Conservation (phyloP, 1,140 invertebrate genomes). For the Melanaphis sacchari region DNA sequence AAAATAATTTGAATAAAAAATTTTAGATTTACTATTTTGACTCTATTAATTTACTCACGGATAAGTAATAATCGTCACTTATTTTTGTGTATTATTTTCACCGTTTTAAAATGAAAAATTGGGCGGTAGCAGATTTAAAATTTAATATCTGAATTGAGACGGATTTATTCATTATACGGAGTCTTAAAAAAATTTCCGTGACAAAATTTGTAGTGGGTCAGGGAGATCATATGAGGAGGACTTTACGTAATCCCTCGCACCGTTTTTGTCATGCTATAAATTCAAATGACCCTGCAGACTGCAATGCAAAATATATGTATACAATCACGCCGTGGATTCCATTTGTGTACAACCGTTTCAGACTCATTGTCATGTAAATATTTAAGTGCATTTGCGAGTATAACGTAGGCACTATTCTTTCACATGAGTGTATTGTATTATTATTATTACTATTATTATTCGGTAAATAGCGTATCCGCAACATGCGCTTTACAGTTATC, state of each 20-base stretch:
- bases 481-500: background rate
- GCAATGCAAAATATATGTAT: background rate
- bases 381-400: background rate
- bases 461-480: background rate
- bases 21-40: background rate
- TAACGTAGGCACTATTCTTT: background rate
- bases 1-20: background rate
- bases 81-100: background rate
- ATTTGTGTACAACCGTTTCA: background rate
- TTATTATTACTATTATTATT: background rate
- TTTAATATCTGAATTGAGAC: background rate
- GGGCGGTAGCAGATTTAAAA: background rate
- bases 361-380: slow-evolving; percentile 30
- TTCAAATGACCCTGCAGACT: background rate
- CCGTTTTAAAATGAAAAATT: background rate
- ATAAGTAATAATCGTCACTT: background rate
- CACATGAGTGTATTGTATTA: background rate
- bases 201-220: background rate
- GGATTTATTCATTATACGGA: background rate
- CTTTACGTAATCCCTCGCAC: background rate
- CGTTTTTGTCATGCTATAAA: background rate
- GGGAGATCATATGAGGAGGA: background rate
- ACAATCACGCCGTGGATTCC: background rate
- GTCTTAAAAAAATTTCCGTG: background rate
- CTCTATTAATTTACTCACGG: too few species aligned